Evolutionary conservation across 1,140 invertebrate genomes (phyloP).

Genomic region (Polypedilum vanderplanki): DNA sequence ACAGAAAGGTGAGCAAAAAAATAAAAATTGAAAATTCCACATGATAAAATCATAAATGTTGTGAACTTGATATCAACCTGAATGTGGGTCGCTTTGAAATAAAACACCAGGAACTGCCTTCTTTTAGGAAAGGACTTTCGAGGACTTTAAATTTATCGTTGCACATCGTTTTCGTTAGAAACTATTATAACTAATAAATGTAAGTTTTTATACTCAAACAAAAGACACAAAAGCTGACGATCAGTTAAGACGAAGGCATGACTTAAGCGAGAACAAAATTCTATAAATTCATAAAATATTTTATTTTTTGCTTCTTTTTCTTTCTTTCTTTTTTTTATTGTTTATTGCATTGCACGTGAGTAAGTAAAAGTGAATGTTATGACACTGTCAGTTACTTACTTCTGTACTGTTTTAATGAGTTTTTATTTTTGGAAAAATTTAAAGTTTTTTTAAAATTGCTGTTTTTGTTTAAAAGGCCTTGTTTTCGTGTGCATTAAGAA

Average conservation of each 20-base stretch:
- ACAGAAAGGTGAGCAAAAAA: constrained; percentile 10
- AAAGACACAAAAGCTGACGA: constrained; percentile 20
- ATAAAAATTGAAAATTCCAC: not conserved
- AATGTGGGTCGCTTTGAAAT: not conserved
- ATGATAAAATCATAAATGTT: constrained; percentile 14
- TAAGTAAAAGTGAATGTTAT: not conserved
- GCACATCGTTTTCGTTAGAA: constrained; percentile 1
- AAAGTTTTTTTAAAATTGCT: too few species aligned
- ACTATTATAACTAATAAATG: constrained; percentile 26
- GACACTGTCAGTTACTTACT: too few species aligned
- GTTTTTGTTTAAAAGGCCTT: too few species aligned
- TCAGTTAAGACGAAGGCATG: constrained; percentile 2
- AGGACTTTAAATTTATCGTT: not conserved
- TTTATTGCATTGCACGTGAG: not conserved
- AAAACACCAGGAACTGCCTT: not conserved
- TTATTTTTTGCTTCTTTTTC: not conserved
- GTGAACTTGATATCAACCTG: constrained; percentile 10
- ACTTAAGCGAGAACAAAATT: not conserved
- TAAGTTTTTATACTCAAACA: constrained; percentile 5
- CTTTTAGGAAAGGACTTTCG: not conserved
- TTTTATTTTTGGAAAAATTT: too few species aligned
- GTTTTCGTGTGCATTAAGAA: too few species aligned
- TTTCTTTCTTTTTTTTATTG: not conserved
- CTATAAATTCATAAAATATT: constrained; percentile 23
- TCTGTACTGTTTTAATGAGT: too few species aligned